Conservation (phyloP, 2,888 invertebrate genomes). For the Lottia scabra region DNA sequence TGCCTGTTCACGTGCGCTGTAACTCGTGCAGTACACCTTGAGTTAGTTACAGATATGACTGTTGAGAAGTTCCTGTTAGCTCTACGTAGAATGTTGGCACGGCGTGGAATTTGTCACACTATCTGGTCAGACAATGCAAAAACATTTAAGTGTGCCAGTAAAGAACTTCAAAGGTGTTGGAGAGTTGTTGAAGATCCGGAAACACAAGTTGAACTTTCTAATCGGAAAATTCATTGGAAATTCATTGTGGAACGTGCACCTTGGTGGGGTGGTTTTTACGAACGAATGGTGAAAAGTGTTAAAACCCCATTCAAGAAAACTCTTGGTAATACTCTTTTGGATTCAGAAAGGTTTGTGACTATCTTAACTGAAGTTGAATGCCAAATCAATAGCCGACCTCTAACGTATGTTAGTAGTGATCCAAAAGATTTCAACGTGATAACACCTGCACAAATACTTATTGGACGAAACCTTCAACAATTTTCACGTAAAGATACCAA, state of each 20-base stretch:
- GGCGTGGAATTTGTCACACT: background rate
- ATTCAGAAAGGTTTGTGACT: too few relatives aligned
- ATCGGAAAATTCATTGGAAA: background rate
- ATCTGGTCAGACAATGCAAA: background rate
- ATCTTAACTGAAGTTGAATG: too few relatives aligned
- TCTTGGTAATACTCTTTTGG: too few relatives aligned
- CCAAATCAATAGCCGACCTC: too few relatives aligned
- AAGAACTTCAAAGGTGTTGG: conserved; percentile 1
- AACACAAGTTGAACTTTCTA: background rate
- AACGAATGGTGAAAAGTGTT: too few relatives aligned
- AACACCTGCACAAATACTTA: too few relatives aligned
- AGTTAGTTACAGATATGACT: background rate
- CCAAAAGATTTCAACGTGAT: too few relatives aligned
- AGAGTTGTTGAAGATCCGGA: background rate
- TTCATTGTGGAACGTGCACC: background rate
- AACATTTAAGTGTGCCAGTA: background rate
- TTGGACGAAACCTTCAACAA: too few relatives aligned
- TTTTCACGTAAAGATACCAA: background rate
- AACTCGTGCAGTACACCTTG: background rate
- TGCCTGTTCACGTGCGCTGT: background rate
- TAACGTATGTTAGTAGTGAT: too few relatives aligned
- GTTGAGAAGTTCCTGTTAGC: background rate
- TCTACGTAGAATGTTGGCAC: background rate
- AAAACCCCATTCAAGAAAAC: too few relatives aligned
- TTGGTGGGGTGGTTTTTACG: background rate